Evolutionary conservation across 2,113 vertebrate genomes (phyloP).

Genomic region (Melanostigma gelatinosum): DNA sequence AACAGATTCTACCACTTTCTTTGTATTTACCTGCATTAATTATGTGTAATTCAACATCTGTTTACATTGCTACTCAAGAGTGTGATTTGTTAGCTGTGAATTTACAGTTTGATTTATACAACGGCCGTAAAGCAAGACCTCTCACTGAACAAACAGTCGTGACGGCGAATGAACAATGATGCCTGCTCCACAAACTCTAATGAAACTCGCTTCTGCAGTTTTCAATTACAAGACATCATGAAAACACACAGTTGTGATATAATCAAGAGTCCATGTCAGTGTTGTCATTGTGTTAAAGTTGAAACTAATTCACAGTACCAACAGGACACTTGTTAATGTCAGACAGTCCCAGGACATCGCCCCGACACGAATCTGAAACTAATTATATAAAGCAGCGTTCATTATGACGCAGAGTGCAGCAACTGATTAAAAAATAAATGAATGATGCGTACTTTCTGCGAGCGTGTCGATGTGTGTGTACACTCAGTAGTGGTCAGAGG

Average conservation of each 20-base stretch:
- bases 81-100: conserved; percentile 52
- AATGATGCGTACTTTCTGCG: conserved; percentile 37
- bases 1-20: conserved; percentile 20
- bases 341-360: conserved; percentile 33
- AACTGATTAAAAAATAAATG: conserved; percentile 51
- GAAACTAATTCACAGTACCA: conserved; percentile 44
- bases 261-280: neutral
- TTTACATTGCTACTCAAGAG: conserved; percentile 41
- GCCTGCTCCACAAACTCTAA: conserved; percentile 40
- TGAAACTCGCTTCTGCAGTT: conserved; percentile 52
- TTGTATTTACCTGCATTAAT: conserved; percentile 35
- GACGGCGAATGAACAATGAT: conserved; percentile 53
- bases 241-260: conserved; percentile 16
- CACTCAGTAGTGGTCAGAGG: conserved; percentile 30
- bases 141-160: conserved; percentile 58
- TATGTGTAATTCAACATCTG: conserved; percentile 23
- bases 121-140: conserved; percentile 40
- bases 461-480: conserved; percentile 10
- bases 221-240: conserved; percentile 43
- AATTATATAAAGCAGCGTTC: conserved; percentile 60
- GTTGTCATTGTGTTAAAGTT: conserved; percentile 38
- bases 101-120: conserved; percentile 46
- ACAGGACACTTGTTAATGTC: conserved; percentile 55
- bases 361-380: conserved; percentile 29
- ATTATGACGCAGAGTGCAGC: conserved; percentile 48